Evolutionary conservation across 2,888 invertebrate species (phyloP), one percentile per base, ranked within the genome.

Genomic region (Aphodius sticticus): DNA sequence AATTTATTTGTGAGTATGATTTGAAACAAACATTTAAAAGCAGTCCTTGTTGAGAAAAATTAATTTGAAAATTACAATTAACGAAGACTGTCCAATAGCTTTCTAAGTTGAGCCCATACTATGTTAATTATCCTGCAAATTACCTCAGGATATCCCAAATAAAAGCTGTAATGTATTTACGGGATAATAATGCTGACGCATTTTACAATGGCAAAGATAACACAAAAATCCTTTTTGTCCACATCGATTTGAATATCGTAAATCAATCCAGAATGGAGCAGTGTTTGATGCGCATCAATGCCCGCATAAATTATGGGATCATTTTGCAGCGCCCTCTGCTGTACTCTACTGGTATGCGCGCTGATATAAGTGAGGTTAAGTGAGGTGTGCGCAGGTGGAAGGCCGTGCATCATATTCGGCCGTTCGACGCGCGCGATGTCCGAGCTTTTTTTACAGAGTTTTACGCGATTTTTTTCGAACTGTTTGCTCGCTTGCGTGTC

Each of bases 271-370:
- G 9, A 53, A 86, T 86, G 86, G 86, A 86, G 85, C 85, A 86
- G 86, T 86, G 87, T 87, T 87, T 87, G 87, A 87, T 86, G 86
- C 76, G 86, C 36, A 35, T n/a, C 86, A 86, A 84, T 84, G 83
- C 83, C 84, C 85, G 85, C 84, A 86, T 87, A 87, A 87, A 87
- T 87, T 86, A 87, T 86, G 86, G 84, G 86, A 84, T 85, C 85
- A 85, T 87, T 86, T 85, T 53, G 53, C 53, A 53, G 7, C 53
- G 53, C 53, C 3, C 53, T 7, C 53, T 53, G 53, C 53, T 53
- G 53, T 53, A 53, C 53, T 53, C 53, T 53, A 53, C 53, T 5
- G 12, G 53, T 53, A 26, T 26, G 26, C 26, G 26, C 26, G 26
- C 26, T 26, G 26, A 26, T 26, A 53, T 53, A 53, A 53, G 53